Conservation (phyloP, 2,113 vertebrate genomes). For the Psophia crepitans region DNA sequence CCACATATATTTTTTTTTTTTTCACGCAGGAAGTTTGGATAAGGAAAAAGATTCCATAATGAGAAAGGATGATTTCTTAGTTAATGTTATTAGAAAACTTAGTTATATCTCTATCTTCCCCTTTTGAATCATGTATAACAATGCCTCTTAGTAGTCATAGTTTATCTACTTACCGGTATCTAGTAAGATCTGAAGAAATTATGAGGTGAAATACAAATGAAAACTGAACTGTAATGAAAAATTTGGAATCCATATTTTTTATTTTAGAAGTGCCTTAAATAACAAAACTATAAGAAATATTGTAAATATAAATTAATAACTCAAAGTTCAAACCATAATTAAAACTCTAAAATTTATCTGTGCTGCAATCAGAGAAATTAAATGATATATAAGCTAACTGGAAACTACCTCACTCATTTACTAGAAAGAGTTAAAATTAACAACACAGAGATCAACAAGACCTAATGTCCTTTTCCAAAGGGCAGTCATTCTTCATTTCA, state of each 20-base stretch:
- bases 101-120: background rate
- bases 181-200: background rate
- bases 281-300: background rate
- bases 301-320: background rate
- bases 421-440: background rate
- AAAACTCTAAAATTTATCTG: background rate
- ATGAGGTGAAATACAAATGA: background rate
- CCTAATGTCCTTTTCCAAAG: background rate
- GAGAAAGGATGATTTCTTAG: background rate
- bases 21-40: background rate
- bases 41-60: background rate
- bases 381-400: background rate
- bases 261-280: background rate
- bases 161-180: background rate
- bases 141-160: rapidly evolving
- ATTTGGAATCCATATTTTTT: background rate
- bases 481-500: background rate
- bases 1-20: background rate
- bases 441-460: background rate
- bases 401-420: background rate
- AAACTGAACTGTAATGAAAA: background rate
- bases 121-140: background rate
- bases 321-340: background rate
- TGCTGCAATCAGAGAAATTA: background rate
- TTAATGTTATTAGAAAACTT: background rate